A percentile compares a stretch with the other conserved stretches of the same genome.
phyloP scores from a whole-genome alignment of 30 jellyfish, hydroid and myxozoan species.

The Pseudorhiza aurosa region DNA sequence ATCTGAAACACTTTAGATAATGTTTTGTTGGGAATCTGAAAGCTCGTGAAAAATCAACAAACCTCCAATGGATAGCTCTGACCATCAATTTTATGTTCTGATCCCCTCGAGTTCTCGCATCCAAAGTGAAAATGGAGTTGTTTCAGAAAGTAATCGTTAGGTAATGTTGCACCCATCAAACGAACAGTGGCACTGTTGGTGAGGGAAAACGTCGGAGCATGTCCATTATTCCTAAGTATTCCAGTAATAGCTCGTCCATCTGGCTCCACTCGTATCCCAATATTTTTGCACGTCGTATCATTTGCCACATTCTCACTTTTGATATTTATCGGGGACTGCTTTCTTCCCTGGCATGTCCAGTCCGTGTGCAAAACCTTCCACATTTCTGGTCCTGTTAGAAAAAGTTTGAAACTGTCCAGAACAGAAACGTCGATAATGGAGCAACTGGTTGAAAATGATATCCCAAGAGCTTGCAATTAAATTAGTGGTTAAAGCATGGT shows the following conservation, averaged over 20 bases:
- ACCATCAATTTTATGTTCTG: slow-evolving; percentile 93
- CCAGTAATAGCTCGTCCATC: slow-evolving; percentile 87
- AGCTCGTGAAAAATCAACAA: not conserved
- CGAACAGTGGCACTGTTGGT: slow-evolving; percentile 72
- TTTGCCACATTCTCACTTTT: slow-evolving; percentile 60
- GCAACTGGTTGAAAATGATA: no score
- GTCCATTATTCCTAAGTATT: slow-evolving; percentile 87
- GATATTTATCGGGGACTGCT: slow-evolving; percentile 93
- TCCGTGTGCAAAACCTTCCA: slow-evolving; percentile 89
- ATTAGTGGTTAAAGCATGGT: no score
- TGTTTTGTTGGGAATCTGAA: no score
- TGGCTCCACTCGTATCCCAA: slow-evolving; percentile 72
- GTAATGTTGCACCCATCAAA: slow-evolving; percentile 81
- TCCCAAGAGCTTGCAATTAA: no score
- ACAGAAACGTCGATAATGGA: not conserved
- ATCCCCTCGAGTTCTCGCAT: slow-evolving; percentile 79
- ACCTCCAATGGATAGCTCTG: slow-evolving; percentile 91
- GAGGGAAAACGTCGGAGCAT: slow-evolving; percentile 93
- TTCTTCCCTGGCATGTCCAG: slow-evolving; percentile 95
- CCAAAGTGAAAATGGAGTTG: slow-evolving; percentile 97
- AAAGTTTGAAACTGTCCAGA: no score
- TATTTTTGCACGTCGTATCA: slow-evolving; percentile 64
- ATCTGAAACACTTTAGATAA: no score
- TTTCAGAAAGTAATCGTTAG: slow-evolving; percentile 79
- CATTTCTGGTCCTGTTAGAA: slow-evolving; percentile 82